Evolutionary conservation across 2,888 invertebrate genomes (phyloP).

Genomic region (Diogma glabrata): DNA sequence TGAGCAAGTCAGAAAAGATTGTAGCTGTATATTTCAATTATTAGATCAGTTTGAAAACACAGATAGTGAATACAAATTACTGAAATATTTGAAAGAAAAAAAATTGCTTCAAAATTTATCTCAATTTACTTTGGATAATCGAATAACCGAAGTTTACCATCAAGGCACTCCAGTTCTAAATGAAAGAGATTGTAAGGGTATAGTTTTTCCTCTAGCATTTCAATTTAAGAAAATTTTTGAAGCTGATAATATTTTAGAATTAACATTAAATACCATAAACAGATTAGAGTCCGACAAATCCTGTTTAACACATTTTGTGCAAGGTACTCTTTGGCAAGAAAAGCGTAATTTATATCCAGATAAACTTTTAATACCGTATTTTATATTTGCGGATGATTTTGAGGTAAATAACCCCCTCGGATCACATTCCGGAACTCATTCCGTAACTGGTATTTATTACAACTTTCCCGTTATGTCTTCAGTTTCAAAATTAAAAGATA

Average conservation of each 20-base stretch:
- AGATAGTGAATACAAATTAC: slow-evolving; percentile 1
- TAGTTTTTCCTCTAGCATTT: slow-evolving; percentile 2
- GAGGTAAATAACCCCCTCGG: background rate
- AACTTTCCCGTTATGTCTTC: background rate
- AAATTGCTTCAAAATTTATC: background rate
- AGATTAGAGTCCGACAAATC: background rate
- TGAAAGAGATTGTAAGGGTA: slow-evolving; percentile 1
- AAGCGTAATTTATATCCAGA: background rate
- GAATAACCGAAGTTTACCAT: background rate
- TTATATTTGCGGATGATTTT: slow-evolving; percentile 1
- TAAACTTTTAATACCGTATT: background rate
- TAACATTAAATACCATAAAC: background rate
- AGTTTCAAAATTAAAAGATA: slow-evolving; percentile 1
- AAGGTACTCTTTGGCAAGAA: background rate
- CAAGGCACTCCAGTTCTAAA: background rate
- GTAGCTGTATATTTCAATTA: background rate
- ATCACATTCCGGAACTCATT: background rate
- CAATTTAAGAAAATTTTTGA: slow-evolving; percentile 1
- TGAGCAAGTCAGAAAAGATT: background rate
- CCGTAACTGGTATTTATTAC: background rate
- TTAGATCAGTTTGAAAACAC: slow-evolving; percentile 1
- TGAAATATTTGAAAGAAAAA: background rate
- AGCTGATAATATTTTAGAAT: background rate
- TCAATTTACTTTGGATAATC: background rate
- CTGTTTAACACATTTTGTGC: background rate